These are phyloP conservation scores for Xenus cinereus DNA, from an alignment of 2,113 vertebrate species.

Conservation along the genomic window DNA sequence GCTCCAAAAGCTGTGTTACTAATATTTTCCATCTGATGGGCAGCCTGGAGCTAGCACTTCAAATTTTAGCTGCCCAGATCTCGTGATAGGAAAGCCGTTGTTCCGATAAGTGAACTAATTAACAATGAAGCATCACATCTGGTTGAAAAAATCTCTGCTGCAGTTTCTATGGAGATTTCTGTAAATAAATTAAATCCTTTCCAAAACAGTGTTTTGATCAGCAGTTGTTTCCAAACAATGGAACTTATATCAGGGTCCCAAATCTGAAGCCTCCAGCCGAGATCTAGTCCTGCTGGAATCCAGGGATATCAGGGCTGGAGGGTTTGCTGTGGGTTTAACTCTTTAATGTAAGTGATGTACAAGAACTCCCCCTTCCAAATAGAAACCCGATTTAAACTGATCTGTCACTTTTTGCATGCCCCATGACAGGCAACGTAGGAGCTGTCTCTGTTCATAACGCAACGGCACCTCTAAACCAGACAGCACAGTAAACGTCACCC, in stretches of 20 bases:
- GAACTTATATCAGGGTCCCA: background rate
- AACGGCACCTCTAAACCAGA: background rate
- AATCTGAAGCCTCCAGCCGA: background rate
- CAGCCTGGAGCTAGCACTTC: background rate
- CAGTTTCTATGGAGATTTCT: constrained; percentile 38
- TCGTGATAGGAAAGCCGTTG: background rate
- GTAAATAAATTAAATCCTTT: constrained; percentile 40
- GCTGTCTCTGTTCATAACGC: background rate
- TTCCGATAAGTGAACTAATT: constrained; percentile 16
- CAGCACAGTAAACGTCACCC: rapidly evolving
- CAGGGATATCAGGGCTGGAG: background rate
- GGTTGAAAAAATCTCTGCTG: background rate
- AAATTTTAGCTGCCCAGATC: background rate
- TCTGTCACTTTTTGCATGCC: background rate
- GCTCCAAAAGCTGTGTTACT: background rate
- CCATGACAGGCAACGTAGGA: background rate
- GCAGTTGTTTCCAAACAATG: background rate
- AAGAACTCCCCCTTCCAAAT: background rate
- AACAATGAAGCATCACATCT: constrained; percentile 21
- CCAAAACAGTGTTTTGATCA: constrained; percentile 21
- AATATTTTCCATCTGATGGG: constrained; percentile 36
- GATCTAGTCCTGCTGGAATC: background rate
- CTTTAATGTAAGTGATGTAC: background rate
- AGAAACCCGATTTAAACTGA: background rate
- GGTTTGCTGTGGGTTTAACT: background rate